Percentiles rank a stretch among this genome's conserved stretches.
phyloP scores from a whole-genome alignment of 1,140 invertebrate genomes.

The Aleiodes sp. region DNA sequence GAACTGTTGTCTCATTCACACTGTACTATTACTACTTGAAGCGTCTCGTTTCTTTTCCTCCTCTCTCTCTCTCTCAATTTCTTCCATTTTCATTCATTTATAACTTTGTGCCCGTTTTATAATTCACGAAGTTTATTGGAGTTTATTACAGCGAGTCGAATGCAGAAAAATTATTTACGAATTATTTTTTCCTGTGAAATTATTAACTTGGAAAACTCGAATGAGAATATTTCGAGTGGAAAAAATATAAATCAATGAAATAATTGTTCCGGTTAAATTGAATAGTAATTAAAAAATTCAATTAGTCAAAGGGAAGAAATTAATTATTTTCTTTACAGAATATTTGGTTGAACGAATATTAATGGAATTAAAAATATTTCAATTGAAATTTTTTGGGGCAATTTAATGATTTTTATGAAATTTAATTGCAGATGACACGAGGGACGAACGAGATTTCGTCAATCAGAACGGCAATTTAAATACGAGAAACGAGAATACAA shows the following conservation, averaged over 20 bases:
- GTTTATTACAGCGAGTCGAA: not conserved
- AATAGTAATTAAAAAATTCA: too few species aligned
- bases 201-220: too few species aligned
- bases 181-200: too few species aligned
- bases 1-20: constrained; percentile 1
- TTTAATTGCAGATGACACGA: constrained; percentile 28
- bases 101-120: not conserved
- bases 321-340: too few species aligned
- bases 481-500: not conserved
- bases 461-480: constrained; percentile 24
- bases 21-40: not conserved
- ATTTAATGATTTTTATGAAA: too few species aligned
- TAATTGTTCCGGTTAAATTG: too few species aligned
- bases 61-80: not conserved
- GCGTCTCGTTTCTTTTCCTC: not conserved
- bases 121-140: not conserved
- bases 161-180: constrained; percentile 3
- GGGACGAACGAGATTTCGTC: not conserved
- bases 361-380: too few species aligned
- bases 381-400: too few species aligned
- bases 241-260: not conserved
- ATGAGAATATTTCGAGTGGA: too few species aligned
- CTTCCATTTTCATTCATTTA: not conserved
- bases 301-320: too few species aligned
- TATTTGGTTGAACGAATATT: too few species aligned